phyloP scores from a whole-genome alignment of 2,113 vertebrate species.

The Periophthalmus modestus region DNA sequence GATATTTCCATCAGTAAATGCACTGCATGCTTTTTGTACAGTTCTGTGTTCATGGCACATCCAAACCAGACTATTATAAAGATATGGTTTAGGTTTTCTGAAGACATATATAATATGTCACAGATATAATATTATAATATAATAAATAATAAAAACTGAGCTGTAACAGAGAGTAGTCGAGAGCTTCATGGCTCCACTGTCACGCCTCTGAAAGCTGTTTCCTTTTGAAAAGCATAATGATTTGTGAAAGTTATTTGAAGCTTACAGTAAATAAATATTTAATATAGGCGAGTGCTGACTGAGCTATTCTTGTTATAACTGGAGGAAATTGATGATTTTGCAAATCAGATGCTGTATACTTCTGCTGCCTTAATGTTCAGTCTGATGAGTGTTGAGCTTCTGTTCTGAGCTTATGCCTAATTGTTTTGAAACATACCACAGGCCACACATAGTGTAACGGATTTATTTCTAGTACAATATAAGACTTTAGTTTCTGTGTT shows the following conservation, averaged over 20 bases:
- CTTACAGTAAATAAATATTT: conserved; percentile 13
- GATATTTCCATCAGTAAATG: no score
- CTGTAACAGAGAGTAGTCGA: no score
- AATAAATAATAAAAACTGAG: no score
- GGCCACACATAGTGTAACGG: no score
- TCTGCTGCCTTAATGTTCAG: neutral
- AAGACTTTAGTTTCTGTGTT: neutral
- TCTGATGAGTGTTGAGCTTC: neutral
- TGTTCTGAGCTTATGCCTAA: neutral
- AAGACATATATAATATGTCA: neutral
- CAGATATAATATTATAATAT: no score
- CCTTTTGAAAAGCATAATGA: conserved; percentile 24
- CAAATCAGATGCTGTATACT: neutral
- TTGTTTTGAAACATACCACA: neutral
- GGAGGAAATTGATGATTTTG: conserved; percentile 7
- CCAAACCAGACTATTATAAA: neutral
- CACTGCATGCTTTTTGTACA: no score
- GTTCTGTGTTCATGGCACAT: neutral
- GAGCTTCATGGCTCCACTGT: conserved; percentile 41
- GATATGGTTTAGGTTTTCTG: conserved; percentile 8
- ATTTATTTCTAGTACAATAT: neutral
- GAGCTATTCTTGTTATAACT: neutral
- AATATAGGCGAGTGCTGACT: conserved; percentile 18
- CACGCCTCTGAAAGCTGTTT: neutral
- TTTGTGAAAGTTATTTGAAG: conserved; percentile 28